These are phyloP conservation scores for Cricetomys ansorgei DNA, from an alignment of 2,113 vertebrate genomes.

Conservation along the genomic window DNA sequence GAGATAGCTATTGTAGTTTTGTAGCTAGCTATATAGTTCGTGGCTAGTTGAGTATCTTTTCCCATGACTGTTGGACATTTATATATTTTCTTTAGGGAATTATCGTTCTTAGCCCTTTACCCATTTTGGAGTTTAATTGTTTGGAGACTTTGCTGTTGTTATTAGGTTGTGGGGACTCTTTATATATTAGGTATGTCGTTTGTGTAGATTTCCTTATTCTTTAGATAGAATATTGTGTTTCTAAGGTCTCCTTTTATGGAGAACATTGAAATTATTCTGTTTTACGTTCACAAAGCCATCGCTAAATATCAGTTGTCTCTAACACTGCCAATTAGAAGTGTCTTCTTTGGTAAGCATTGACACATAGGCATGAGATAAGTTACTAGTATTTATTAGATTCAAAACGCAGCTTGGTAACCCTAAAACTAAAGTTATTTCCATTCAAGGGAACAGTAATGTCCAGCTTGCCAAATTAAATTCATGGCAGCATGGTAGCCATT, in stretches of 20 bases:
- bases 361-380: conserved; percentile 14
- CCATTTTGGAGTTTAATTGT: neutral
- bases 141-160: neutral
- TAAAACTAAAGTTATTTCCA: neutral
- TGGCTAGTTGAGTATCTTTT: neutral
- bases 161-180: neutral
- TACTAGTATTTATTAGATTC: neutral
- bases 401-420: conserved; percentile 3
- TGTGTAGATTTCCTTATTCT: neutral
- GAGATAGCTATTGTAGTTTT: neutral
- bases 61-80: neutral
- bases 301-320: neutral
- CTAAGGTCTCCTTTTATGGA: neutral
- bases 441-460: neutral
- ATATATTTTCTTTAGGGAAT: neutral
- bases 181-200: neutral
- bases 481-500: neutral
- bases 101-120: neutral
- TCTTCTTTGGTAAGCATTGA: neutral
- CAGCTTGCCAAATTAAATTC: neutral
- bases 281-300: neutral
- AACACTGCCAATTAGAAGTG: neutral
- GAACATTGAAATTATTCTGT: conserved; percentile 6
- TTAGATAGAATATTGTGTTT: neutral
- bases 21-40: no score